Evolutionary conservation across 2,797 vertebrate species (phyloP), one percentile per base, ranked within the genome.

Genomic region (Gallinago solitaria): DNA sequence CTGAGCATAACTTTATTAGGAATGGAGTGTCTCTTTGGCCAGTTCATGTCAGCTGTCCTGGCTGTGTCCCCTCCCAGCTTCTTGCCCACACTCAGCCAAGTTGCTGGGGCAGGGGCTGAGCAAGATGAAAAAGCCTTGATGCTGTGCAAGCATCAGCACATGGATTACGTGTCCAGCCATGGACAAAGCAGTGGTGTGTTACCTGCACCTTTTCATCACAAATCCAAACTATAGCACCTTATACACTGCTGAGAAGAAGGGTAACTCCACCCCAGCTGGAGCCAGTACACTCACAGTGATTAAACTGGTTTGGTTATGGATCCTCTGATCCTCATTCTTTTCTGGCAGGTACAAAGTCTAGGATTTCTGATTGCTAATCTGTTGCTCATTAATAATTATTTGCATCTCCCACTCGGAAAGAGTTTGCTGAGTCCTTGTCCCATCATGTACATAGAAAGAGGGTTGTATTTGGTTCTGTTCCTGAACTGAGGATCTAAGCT

Each of bases 371-470:
- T 27, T 54, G 53, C 41, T 70, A 16, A 54, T 54, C 5, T 84
- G 33, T 45, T 78, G 39, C 23, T 75, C 11, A 4, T 50, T 27
- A 50, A 27, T 68, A 68, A 56, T 75, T 56, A 41, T 50, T 71
- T 90, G 35, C 19, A 19, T 60, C 63, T 82, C 63, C 54, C 21
- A 11, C 7, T 76, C 43, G 16, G 30, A 76, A 47, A 9, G 50
- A 73, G 24, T 73, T 60, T 5, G 3, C 24, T 2, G 39, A 78
- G 65, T 74, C 35, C 23, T 61, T 43, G 17, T 75, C 32, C 48
- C 12, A 5, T 51, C 27, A 28, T 0, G 0, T 24, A n/a, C 32
- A 9, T 77, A n/a, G 17, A 43, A 86, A 65, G 35, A 71, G 23
- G 2, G 3, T 16, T 14, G 4, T 69, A 12, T 60, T 37, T 87